Evolutionary conservation across 2,797 vertebrate genomes (phyloP).

Genomic region (Pantherophis alleghaniensis): DNA sequence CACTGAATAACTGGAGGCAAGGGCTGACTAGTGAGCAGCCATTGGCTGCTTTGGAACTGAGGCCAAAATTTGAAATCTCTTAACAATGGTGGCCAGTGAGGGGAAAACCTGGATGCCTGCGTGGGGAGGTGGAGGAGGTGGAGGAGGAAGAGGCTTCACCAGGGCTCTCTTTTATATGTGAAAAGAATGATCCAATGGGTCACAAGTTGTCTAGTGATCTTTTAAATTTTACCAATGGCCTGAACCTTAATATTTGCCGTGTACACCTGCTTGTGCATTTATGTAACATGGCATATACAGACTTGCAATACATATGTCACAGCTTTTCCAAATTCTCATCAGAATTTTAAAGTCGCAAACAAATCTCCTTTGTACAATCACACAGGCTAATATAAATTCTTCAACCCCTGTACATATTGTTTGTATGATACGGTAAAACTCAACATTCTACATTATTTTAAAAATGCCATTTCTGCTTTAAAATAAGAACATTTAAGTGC

Average conservation of each 20-base stretch:
- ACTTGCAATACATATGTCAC: constrained; percentile 1
- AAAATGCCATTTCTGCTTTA: background rate
- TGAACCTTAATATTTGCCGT: background rate
- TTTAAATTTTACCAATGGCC: constrained; percentile 23
- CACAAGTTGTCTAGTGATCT: constrained; percentile 4
- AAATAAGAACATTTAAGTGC: background rate
- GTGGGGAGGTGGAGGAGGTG: background rate
- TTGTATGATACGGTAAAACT: background rate
- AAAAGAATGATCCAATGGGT: background rate
- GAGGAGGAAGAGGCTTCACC: background rate
- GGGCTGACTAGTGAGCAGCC: background rate
- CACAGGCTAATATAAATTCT: background rate
- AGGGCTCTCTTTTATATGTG: background rate
- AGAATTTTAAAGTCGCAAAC: background rate
- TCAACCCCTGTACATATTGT: background rate
- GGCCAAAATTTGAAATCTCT: background rate
- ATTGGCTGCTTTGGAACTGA: background rate
- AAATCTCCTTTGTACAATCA: background rate
- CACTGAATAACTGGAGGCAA: background rate
- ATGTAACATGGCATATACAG: background rate
- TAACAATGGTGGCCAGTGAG: background rate
- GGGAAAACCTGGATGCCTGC: background rate
- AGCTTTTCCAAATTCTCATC: background rate
- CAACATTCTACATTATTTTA: background rate
- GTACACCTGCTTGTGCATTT: background rate